A percentile compares a stretch with the other conserved stretches of the same genome.
These are phyloP conservation scores for Ornithoptera priamus DNA, from an alignment of 2,888 invertebrate species.

Conservation along the genomic window DNA sequence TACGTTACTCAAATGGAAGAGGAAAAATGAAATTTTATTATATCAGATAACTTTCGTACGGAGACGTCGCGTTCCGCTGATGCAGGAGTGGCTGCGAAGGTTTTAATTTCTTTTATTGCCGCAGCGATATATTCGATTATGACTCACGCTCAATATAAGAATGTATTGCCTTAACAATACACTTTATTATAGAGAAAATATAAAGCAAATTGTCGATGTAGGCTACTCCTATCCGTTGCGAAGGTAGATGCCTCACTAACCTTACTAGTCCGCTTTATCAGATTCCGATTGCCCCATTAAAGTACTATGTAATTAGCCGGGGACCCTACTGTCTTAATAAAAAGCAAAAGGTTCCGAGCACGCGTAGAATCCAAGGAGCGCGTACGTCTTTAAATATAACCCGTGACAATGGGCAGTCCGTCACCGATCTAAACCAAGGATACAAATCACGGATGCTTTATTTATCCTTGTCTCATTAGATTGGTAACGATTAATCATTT, in stretches of 20 bases:
- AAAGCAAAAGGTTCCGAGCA: conserved; percentile 43
- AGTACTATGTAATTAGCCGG: conserved; percentile 63
- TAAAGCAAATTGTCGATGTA: not conserved
- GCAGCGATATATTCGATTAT: conserved; percentile 17
- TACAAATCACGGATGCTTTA: conserved; percentile 33
- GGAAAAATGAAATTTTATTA: conserved; percentile 25
- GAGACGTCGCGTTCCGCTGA: conserved; percentile 6
- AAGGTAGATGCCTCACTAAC: not conserved
- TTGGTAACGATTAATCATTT: conserved; percentile 10
- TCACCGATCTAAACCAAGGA: conserved; percentile 63
- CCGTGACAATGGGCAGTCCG: conserved; percentile 69
- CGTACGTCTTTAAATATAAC: conserved; percentile 68
- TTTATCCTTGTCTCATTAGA: conserved; percentile 19
- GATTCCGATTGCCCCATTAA: conserved; percentile 28
- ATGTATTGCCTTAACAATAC: not conserved
- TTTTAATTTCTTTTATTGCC: conserved; percentile 29
- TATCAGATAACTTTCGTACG: conserved; percentile 18
- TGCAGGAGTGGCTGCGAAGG: conserved; percentile 13
- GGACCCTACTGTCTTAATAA: conserved; percentile 39
- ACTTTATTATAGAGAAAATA: not conserved
- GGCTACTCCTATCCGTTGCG: conserved; percentile 1
- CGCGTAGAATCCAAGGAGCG: conserved; percentile 49
- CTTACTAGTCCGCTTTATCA: conserved; percentile 38
- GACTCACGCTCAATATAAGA: conserved; percentile 21
- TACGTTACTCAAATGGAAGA: conserved; percentile 10